Percentiles rank a stretch among this genome's conserved stretches.
Evolutionary conservation across 2,113 vertebrate genomes (phyloP).

Genomic region (Gymnogyps californianus): DNA sequence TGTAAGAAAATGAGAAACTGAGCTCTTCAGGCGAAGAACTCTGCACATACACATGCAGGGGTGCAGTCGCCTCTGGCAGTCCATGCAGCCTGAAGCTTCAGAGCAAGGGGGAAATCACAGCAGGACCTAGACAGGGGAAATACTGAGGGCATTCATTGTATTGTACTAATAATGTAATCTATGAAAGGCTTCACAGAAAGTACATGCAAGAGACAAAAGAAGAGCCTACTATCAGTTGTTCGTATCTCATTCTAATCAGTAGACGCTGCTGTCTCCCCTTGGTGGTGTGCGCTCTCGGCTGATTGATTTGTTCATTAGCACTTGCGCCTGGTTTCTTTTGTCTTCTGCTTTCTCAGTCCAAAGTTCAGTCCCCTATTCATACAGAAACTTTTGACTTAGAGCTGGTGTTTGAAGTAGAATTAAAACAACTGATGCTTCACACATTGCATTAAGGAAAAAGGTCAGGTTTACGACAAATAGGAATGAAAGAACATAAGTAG

Average conservation of each 20-base stretch:
- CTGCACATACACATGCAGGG: fast-evolving
- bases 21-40: background rate
- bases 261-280: background rate
- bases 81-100: background rate
- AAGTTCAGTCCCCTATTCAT: background rate
- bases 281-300: background rate
- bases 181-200: background rate
- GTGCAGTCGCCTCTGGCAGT: fast-evolving
- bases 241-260: background rate
- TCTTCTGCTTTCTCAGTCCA: background rate
- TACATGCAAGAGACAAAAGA: background rate
- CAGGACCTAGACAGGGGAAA: background rate
- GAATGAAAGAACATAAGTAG: background rate
- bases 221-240: background rate
- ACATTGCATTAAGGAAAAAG: background rate
- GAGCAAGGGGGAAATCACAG: background rate
- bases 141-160: background rate
- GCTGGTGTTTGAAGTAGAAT: background rate
- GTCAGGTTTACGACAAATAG: background rate
- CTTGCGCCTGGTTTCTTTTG: background rate
- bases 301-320: background rate
- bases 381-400: background rate
- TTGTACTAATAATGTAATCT: background rate
- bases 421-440: background rate
- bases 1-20: background rate